Evolutionary conservation across 2,113 vertebrate genomes (phyloP), one percentile per base, ranked within the genome.

Genomic region (Loxodonta africana): DNA sequence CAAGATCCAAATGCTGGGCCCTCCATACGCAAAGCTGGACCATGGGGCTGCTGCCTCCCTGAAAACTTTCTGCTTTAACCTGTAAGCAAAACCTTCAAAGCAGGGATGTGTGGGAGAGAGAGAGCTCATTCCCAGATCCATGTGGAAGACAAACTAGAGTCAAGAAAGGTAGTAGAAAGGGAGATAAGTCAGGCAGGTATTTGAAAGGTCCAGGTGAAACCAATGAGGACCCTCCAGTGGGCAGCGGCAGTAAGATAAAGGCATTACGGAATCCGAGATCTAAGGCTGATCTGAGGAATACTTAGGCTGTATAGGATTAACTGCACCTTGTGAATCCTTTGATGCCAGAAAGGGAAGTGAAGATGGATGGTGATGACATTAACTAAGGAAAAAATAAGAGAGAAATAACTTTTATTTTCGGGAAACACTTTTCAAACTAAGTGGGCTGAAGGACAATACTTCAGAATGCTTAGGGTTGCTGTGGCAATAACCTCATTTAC

Each of bases 391-490:
- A 83, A 83, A 90, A 67, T 65, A 62, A 87, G 57, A 85, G 67
- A 93, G 12, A 94, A 89, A 73, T 57, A 28, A 90, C 2, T 95
- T 94, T 78, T 76, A 60, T 80, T 95, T 92, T 57, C 92, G 21
- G 8, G 86, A 90, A 92, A 94, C 10, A 44, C 37, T 67, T 94
- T 94, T 76, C 82, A 83, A 94, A 84, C 51, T 65, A 89, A 94
- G 74, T 37, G 41, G 46, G 18, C 69, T 30, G 5, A 94, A 92
- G 82, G 60, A 17, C 26, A 76, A 51, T 67, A 20, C 30, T 51
- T 90, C 67, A 87, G 71, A 69, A 6, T 60, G n/a, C 67, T 73
- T 90, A 83, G 15, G 90, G 71, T 67, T 33, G 17, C 9, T 95
- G 2, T 60, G 44, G 26, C 57, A 18, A 83, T 88, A 46, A 93